These are phyloP conservation scores for Ganaspis sp. DNA, from an alignment of 1,140 invertebrate species.

Conservation along the genomic window DNA sequence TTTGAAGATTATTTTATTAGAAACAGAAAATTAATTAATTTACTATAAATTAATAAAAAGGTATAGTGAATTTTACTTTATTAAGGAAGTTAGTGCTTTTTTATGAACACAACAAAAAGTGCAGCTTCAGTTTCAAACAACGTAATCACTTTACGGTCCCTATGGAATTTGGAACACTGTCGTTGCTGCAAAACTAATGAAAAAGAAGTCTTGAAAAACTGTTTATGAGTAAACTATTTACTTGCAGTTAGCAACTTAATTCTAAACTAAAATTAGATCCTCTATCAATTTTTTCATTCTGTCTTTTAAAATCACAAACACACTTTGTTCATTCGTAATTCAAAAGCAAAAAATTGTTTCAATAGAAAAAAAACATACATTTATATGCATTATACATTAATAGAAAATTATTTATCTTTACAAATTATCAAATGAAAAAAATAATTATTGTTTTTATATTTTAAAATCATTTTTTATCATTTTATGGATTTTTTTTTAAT, in stretches of 20 bases:
- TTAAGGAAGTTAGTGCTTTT: constrained; percentile 20
- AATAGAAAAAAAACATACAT: too few species aligned
- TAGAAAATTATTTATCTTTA: too few species aligned
- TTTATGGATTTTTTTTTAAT: too few species aligned
- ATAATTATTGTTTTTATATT: too few species aligned
- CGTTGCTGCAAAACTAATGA: not conserved
- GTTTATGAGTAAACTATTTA: constrained; percentile 22
- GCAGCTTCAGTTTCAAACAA: constrained; percentile 22
- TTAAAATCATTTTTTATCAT: too few species aligned
- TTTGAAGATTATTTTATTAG: too few species aligned
- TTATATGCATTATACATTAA: too few species aligned
- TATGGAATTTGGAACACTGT: constrained; percentile 21
- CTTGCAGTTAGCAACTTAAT: not conserved
- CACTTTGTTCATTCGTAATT: too few species aligned
- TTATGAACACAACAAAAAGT: constrained; percentile 24
- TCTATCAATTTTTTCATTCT: not conserved
- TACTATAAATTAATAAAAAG: not conserved
- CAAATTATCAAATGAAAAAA: too few species aligned
- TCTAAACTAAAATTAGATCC: constrained; percentile 11
- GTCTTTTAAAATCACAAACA: not conserved
- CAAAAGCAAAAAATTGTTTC: too few species aligned
- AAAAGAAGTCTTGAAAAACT: constrained; percentile 21
- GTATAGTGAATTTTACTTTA: constrained; percentile 10
- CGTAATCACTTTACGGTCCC: constrained; percentile 28
- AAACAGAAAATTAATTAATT: not conserved